phyloP scores from a whole-genome alignment of 2,113 vertebrate species.

The Ardeotis arabs region DNA sequence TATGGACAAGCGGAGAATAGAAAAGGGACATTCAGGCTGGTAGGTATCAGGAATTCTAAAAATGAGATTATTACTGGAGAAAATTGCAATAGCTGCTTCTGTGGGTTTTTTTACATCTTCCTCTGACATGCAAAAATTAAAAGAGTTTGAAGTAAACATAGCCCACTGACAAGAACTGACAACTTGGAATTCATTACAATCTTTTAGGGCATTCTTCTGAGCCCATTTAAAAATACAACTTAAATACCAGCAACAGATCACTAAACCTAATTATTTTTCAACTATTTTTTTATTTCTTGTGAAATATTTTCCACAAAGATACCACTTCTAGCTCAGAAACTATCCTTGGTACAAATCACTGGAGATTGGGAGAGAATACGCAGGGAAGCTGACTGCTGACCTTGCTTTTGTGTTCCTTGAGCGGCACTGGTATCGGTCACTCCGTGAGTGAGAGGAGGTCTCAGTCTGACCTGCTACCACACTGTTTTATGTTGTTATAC shows the following conservation, averaged over 20 bases:
- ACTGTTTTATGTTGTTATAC: neutral
- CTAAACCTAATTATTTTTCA: neutral
- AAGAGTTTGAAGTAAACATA: constrained; percentile 1
- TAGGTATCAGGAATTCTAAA: neutral
- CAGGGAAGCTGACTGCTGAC: neutral
- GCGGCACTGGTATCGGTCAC: neutral
- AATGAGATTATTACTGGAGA: neutral
- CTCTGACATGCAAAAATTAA: neutral
- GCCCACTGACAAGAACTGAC: constrained; percentile 7
- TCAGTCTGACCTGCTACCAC: neutral
- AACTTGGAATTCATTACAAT: neutral
- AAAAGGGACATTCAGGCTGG: neutral
- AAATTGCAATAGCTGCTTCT: neutral
- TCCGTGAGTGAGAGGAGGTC: neutral
- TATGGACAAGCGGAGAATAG: neutral
- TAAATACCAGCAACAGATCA: constrained; percentile 8
- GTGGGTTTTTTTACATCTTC: neutral
- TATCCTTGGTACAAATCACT: neutral
- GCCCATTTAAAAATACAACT: neutral
- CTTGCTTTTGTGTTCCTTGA: neutral
- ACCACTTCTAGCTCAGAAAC: neutral
- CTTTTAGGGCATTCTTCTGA: constrained; percentile 1
- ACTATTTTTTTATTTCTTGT: neutral
- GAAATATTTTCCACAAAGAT: neutral
- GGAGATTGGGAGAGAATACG: neutral